These are phyloP conservation scores for Pitta sordida DNA, from an alignment of 2,113 vertebrate genomes.

Conservation along the genomic window DNA sequence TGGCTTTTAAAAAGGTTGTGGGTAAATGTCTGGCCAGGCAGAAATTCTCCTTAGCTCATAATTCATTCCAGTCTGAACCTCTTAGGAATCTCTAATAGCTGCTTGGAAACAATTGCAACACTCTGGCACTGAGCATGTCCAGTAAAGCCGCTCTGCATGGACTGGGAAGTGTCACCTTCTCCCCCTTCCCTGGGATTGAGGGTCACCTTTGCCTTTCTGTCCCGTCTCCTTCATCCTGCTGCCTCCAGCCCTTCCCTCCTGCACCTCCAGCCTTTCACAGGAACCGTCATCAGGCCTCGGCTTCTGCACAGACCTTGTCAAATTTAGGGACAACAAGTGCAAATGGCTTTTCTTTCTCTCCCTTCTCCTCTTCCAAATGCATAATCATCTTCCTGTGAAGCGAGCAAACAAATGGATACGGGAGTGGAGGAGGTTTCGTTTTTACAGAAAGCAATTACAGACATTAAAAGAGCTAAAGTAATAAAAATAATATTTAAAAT, in stretches of 20 bases:
- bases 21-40: conserved; percentile 19
- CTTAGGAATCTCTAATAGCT: not conserved
- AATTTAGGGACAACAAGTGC: not conserved
- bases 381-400: not conserved
- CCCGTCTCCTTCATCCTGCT: not conserved
- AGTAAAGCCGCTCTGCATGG: not conserved
- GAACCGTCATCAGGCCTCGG: not conserved
- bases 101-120: not conserved
- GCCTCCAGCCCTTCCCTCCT: not conserved
- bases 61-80: not conserved
- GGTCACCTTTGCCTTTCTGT: not conserved
- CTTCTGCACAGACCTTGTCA: not conserved
- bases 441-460: conserved; percentile 47
- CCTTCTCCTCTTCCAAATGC: not conserved
- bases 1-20: conserved; percentile 4
- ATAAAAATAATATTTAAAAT: conserved; percentile 66
- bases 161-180: not conserved
- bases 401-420: not conserved
- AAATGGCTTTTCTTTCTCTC: not conserved
- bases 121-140: not conserved
- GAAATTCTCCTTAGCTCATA: not conserved
- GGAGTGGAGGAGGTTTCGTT: not conserved
- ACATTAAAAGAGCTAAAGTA: conserved; percentile 47
- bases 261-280: not conserved
- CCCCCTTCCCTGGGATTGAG: not conserved